Percentiles rank a stretch among this genome's conserved stretches.
Conservation (phyloP, 2,113 vertebrate species). For the Vulpes vulpes region DNA sequence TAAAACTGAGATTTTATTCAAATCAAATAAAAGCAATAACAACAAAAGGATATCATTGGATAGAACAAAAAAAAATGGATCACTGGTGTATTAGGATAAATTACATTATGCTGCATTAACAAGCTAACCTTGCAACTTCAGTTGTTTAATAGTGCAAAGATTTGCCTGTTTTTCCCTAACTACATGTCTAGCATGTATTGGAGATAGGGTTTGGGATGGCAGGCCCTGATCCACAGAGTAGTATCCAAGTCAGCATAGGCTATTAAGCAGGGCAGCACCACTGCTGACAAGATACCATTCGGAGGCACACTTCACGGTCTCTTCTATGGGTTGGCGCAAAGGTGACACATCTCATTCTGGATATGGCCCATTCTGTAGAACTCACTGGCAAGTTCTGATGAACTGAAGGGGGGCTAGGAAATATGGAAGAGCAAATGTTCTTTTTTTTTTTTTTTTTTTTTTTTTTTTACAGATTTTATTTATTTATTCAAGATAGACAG, state of each 20-base stretch:
- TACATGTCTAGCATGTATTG: not conserved
- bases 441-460: too few relatives aligned
- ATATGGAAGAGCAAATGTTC: not conserved
- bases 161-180: not conserved
- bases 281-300: not conserved
- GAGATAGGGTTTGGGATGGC: not conserved
- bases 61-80: not conserved
- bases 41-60: not conserved
- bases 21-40: not conserved
- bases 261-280: too few relatives aligned
- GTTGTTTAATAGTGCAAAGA: not conserved
- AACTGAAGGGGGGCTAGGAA: not conserved
- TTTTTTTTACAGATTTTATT: too few relatives aligned
- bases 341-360: too few relatives aligned
- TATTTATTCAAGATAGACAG: too few relatives aligned
- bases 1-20: not conserved
- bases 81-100: not conserved
- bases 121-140: not conserved
- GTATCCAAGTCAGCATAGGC: not conserved
- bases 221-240: not conserved
- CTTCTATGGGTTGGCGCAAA: not conserved
- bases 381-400: not conserved
- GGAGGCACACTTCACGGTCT: accelerated
- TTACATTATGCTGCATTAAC: not conserved
- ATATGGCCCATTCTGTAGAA: not conserved